Conservation (phyloP, 2,888 invertebrate species). For the Augochlorella aurata region DNA sequence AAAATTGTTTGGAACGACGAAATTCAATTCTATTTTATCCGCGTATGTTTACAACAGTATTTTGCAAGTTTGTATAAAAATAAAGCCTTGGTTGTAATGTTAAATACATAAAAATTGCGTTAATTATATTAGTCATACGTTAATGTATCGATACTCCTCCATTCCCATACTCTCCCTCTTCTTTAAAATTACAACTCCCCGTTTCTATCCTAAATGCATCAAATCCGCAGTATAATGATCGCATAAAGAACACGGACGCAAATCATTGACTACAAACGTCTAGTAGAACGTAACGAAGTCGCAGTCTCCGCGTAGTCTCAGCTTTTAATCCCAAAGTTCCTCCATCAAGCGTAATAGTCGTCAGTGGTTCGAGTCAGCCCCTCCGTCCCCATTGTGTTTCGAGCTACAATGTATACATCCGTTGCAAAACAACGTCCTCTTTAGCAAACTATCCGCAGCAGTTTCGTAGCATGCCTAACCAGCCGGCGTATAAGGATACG, state of each 20-base stretch:
- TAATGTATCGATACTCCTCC: too few species aligned
- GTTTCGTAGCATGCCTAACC: background rate
- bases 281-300: background rate
- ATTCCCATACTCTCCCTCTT: too few species aligned
- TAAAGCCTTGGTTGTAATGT: too few species aligned
- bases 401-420: background rate
- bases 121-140: too few species aligned
- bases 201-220: too few species aligned
- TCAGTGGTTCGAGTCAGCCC: background rate
- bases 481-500: slow-evolving; percentile 15
- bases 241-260: background rate
- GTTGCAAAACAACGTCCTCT: slow-evolving; percentile 1
- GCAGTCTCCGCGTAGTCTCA: background rate
- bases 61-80: too few species aligned
- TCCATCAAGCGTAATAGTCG: background rate
- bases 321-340: background rate
- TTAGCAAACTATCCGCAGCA: background rate
- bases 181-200: too few species aligned
- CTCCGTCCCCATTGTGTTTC: background rate
- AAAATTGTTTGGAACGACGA: too few species aligned
- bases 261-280: background rate
- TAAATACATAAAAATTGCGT: too few species aligned
- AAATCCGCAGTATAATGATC: too few species aligned
- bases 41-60: too few species aligned
- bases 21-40: too few species aligned